These are phyloP conservation scores for Coreoperca whiteheadi DNA, from an alignment of 2,113 vertebrate species.

Conservation along the genomic window DNA sequence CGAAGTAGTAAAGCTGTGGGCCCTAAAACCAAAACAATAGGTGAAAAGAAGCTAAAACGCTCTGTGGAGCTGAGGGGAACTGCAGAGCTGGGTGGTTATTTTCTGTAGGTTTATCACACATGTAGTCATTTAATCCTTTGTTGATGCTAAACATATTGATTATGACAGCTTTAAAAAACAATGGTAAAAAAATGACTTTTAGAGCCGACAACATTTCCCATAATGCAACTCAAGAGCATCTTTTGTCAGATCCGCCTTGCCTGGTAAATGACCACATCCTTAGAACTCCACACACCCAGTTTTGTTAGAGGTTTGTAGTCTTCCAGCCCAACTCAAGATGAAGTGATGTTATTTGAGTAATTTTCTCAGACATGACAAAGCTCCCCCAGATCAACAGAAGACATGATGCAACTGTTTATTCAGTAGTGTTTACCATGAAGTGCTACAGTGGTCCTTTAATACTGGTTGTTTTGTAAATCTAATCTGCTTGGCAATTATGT, in stretches of 20 bases:
- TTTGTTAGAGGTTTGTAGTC: neutral
- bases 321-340: neutral
- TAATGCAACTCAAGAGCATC: neutral
- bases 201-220: neutral
- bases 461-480: neutral
- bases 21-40: neutral
- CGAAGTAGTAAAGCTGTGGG: neutral
- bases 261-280: neutral
- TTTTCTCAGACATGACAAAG: neutral
- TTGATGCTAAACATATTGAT: neutral
- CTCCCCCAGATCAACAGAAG: neutral
- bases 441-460: neutral
- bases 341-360: neutral
- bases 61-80: neutral
- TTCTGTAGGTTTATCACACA: neutral
- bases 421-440: neutral
- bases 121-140: neutral
- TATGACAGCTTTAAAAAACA: neutral
- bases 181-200: neutral
- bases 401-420: conserved; percentile 2
- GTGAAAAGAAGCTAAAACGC: neutral
- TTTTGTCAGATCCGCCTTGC: neutral
- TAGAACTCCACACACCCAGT: neutral
- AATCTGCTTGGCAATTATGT: conserved; percentile 5
- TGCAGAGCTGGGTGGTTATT: neutral